Evolutionary conservation across 2,113 vertebrate genomes (phyloP).

Genomic region (Gobio gobio): DNA sequence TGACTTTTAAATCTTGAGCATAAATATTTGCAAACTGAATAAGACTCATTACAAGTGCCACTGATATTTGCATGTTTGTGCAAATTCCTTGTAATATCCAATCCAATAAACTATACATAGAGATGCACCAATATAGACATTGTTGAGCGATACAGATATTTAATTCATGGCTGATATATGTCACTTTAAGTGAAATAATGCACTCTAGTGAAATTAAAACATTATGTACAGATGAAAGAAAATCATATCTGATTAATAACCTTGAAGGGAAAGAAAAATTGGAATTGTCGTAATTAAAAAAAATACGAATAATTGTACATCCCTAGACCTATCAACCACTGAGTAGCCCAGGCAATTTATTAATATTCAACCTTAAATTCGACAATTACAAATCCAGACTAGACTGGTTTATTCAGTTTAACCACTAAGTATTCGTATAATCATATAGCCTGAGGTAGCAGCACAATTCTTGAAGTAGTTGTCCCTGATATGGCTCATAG

Average conservation of each 20-base stretch:
- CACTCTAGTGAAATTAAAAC: not conserved
- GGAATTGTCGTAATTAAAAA: not conserved
- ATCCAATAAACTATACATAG: not conserved
- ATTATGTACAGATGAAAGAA: not conserved
- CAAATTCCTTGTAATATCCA: not conserved
- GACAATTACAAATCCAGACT: not conserved
- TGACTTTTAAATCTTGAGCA: conserved; percentile 6
- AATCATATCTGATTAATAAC: not conserved
- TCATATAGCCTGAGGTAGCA: not conserved
- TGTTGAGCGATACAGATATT: conserved; percentile 38
- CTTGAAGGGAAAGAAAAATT: not conserved
- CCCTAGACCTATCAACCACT: not conserved
- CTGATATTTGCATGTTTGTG: conserved; percentile 36
- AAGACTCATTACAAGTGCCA: conserved; percentile 8
- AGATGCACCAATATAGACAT: not conserved
- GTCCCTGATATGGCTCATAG: not conserved
- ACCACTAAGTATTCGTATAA: not conserved
- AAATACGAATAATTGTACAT: not conserved
- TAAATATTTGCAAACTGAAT: conserved; percentile 15
- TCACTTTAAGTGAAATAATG: not conserved
- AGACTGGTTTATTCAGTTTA: not conserved
- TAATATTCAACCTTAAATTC: too few relatives aligned
- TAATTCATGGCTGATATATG: not conserved
- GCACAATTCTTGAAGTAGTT: not conserved
- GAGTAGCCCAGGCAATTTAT: not conserved